Evolutionary conservation across 1,140 invertebrate genomes (phyloP).

Genomic region (Panulirus ornatus): DNA sequence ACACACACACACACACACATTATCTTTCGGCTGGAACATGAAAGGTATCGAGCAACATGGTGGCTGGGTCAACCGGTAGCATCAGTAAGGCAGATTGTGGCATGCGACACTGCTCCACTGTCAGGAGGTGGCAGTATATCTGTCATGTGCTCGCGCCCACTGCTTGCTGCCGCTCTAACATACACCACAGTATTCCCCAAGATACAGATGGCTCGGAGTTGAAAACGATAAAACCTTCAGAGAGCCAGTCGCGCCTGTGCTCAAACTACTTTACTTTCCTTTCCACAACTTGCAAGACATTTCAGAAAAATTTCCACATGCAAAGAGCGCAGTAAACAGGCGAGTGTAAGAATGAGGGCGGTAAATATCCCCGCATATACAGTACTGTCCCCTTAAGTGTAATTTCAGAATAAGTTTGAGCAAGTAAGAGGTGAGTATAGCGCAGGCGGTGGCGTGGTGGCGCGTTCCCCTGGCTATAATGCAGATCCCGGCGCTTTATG

Average conservation of each 20-base stretch:
- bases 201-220: background rate
- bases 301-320: background rate
- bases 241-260: background rate
- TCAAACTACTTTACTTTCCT: background rate
- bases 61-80: too few relatives aligned
- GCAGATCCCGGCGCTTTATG: slow-evolving; percentile 58
- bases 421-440: slow-evolving; percentile 50
- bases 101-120: background rate
- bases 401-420: slow-evolving; percentile 51
- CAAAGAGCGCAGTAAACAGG: slow-evolving; percentile 34
- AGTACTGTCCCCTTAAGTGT: slow-evolving; percentile 61
- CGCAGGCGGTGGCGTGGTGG: slow-evolving; percentile 27
- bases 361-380: slow-evolving; percentile 56
- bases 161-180: background rate
- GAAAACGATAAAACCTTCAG: background rate
- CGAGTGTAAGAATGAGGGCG: slow-evolving; percentile 37
- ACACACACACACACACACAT: too few relatives aligned
- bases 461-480: slow-evolving; percentile 47
- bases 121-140: background rate
- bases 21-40: too few relatives aligned
- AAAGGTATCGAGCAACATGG: too few relatives aligned
- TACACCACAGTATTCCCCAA: background rate
- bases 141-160: background rate
- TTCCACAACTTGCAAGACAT: background rate
- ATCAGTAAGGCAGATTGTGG: too few relatives aligned